These are phyloP conservation scores for Ceraclea dissimilis DNA, from an alignment of 2,888 invertebrate species.

Conservation along the genomic window DNA sequence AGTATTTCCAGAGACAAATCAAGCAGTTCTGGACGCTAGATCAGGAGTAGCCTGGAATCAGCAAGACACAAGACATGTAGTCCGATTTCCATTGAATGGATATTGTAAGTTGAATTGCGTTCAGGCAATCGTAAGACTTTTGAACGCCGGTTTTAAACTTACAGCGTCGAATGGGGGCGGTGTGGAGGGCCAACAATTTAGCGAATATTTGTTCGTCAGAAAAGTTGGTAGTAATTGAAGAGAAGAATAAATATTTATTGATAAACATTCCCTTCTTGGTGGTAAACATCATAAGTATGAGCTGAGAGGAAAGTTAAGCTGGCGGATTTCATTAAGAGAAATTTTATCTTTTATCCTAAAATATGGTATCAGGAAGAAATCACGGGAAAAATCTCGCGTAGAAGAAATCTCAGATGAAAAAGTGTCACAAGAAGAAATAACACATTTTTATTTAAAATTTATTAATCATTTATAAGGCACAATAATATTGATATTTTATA, in stretches of 20 bases:
- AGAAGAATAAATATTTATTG: too few relatives aligned
- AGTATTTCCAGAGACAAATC: constrained; percentile 68
- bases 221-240: neutral
- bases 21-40: constrained; percentile 71
- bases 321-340: neutral
- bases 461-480: too few relatives aligned
- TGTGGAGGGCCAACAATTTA: constrained; percentile 84
- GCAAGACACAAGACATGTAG: constrained; percentile 72
- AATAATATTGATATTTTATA: too few relatives aligned
- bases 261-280: too few relatives aligned
- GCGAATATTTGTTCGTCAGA: constrained; percentile 77
- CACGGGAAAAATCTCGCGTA: too few relatives aligned
- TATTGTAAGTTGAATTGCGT: constrained; percentile 87
- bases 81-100: constrained; percentile 79
- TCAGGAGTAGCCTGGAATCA: constrained; percentile 77
- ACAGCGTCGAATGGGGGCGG: constrained; percentile 81
- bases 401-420: too few relatives aligned
- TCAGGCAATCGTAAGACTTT: constrained; percentile 73
- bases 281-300: neutral
- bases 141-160: constrained; percentile 71
- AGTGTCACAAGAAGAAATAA: too few relatives aligned
- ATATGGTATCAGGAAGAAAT: too few relatives aligned
- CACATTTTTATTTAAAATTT: too few relatives aligned
- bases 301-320: neutral
- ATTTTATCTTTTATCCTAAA: too few relatives aligned